Evolutionary conservation across 1,140 invertebrate species (phyloP), one percentile per base, ranked within the genome.

Genomic region (Drosophila nikananu): DNA sequence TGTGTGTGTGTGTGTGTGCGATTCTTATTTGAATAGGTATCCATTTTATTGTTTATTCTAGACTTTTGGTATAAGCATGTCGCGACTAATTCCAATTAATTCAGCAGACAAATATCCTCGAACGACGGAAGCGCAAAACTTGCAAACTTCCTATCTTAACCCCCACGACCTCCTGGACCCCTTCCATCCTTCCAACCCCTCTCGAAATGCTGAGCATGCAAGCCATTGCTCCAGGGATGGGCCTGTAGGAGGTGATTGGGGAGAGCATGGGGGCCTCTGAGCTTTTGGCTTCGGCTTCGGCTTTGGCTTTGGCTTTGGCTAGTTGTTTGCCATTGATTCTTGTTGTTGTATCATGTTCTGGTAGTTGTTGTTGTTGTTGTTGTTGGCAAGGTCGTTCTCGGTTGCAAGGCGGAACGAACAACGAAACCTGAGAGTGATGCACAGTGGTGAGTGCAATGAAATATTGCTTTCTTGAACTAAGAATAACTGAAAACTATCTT

Each of bases 41-140:
- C 86, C 81, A 90, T 90, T 90, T 90, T 90, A 90, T 90, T 90
- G 86, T 90, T 90, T 90, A 90, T 90, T 90, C 83, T 90, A 86
- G 86, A 90, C 86, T 90, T 70, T 82, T 82, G 86, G 86, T 81
- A 90, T 90, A 90, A 90, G 86, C 86, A 90, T 91, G 86, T 90
- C 86, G 86, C 86, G 86, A 90, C 86, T 90, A 90, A 90, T 90
- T 90, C 86, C 86, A 90, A 90, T 90, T 90, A 91, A 90, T 90
- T 90, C 86, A 86, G 79, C 86, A 90, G 86, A 90, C 86, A 90
- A 90, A 90, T 86, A 90, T 90, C 76, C 86, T 82, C 86, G 55
- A 84, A 89, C 77, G 79, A 58, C 81, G 84, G 84, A 89, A 87
- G 73, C 77, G 79, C 71, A 51, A 74, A 74, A 74, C 71, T 74